Evolutionary conservation across 2,113 vertebrate species (phyloP).

Genomic region (Penelope pileata): DNA sequence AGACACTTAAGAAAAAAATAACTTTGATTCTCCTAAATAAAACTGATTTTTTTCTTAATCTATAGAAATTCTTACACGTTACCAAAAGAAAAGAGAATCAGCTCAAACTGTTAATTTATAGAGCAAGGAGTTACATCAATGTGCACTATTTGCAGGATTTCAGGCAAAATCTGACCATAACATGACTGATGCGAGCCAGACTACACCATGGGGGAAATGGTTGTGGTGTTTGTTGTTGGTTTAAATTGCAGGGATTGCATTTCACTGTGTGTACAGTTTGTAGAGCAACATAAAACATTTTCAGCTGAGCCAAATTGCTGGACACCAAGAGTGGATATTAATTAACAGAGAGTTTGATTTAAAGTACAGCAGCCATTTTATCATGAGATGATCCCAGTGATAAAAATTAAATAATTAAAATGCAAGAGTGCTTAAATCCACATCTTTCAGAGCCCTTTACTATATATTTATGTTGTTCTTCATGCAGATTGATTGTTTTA

Average conservation of each 20-base stretch:
- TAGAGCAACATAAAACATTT: not conserved
- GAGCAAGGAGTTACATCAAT: not conserved
- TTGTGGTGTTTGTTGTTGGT: not conserved
- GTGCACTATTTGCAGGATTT: not conserved
- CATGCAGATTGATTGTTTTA: not conserved
- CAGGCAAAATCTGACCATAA: not conserved
- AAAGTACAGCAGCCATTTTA: not conserved
- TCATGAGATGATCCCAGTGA: not conserved
- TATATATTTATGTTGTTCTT: not conserved
- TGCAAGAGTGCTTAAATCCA: not conserved
- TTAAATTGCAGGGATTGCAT: not conserved
- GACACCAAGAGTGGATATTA: not conserved
- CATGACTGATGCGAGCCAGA: not conserved
- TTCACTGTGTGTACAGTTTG: not conserved
- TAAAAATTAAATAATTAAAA: not conserved
- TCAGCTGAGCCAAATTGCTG: not conserved
- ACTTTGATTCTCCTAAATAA: not conserved
- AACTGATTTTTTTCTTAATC: not conserved
- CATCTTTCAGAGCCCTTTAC: not conserved
- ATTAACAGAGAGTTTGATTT: not conserved
- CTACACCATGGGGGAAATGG: not conserved
- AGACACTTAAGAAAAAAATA: rapidly evolving
- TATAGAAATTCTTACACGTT: not conserved
- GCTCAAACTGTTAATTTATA: not conserved
- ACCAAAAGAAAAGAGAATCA: not conserved